A percentile compares a stretch with the other conserved stretches of the same genome.
phyloP scores from a whole-genome alignment of 2,888 invertebrate genomes.

The Rhagonycha fulva region DNA sequence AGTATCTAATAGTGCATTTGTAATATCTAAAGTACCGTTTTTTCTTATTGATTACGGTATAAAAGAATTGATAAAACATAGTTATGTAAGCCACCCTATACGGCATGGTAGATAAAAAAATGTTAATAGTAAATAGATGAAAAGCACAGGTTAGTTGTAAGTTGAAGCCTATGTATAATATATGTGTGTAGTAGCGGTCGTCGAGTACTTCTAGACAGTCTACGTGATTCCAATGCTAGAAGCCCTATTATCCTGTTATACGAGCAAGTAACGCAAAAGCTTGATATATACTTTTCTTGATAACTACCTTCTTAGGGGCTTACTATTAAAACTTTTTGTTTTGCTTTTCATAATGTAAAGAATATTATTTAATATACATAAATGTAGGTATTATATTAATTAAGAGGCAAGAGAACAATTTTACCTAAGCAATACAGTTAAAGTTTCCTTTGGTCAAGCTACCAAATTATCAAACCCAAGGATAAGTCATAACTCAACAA shows the following conservation, averaged over 20 bases:
- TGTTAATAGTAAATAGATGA: slow-evolving; percentile 13
- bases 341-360: background rate
- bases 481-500: slow-evolving; percentile 33
- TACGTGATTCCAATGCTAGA: slow-evolving; percentile 31
- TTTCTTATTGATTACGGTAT: background rate
- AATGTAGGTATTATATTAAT: background rate
- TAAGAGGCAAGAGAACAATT: background rate
- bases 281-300: background rate
- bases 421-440: slow-evolving; percentile 13
- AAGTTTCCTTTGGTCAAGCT: slow-evolving; percentile 22
- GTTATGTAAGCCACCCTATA: background rate
- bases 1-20: background rate
- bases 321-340: background rate
- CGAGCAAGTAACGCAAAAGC: background rate
- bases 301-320: background rate
- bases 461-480: slow-evolving; percentile 25
- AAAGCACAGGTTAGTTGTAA: slow-evolving; percentile 27
- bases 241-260: slow-evolving; percentile 24
- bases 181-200: slow-evolving; percentile 20
- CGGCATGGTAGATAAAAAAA: background rate
- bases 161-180: slow-evolving; percentile 26
- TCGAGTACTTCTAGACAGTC: slow-evolving; percentile 25
- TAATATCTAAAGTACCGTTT: background rate
- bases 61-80: background rate
- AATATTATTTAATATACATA: background rate